Conservation (phyloP, 1,140 invertebrate genomes). For the Neodiprion pinetum region DNA sequence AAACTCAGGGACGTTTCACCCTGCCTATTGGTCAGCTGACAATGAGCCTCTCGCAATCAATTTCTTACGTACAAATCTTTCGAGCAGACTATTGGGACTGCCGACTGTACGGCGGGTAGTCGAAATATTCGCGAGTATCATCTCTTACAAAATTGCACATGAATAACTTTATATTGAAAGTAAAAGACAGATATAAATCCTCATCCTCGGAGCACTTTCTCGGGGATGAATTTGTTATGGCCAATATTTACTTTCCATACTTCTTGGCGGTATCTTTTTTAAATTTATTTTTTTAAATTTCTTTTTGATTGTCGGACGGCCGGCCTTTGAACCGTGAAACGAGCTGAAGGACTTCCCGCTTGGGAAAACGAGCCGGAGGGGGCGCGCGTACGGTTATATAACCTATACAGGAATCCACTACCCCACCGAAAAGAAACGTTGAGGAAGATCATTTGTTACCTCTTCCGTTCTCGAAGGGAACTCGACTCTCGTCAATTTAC, state of each 20-base stretch:
- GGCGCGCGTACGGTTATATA: background rate
- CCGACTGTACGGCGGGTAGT: too few relatives aligned
- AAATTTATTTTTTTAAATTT: background rate
- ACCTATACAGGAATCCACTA: background rate
- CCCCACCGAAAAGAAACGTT: background rate
- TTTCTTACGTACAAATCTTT: too few relatives aligned
- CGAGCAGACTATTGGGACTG: too few relatives aligned
- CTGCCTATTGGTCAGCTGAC: too few relatives aligned
- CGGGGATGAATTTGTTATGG: too few relatives aligned
- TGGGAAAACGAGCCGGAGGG: background rate
- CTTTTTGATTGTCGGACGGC: background rate
- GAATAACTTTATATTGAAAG: too few relatives aligned
- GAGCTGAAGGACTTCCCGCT: background rate
- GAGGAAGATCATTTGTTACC: slow-evolving; percentile 1
- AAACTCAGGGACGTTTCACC: background rate
- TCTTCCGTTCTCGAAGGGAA: background rate
- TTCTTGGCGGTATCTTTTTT: background rate
- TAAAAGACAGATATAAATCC: too few relatives aligned
- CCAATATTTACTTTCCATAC: too few relatives aligned
- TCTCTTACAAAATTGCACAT: too few relatives aligned
- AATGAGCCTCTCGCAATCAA: too few relatives aligned
- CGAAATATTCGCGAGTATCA: too few relatives aligned
- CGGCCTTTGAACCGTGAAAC: background rate
- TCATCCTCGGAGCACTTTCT: too few relatives aligned
- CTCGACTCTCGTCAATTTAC: background rate